Evolutionary conservation across 2,797 vertebrate genomes (phyloP).

Genomic region (Sarcoramphus papa): DNA sequence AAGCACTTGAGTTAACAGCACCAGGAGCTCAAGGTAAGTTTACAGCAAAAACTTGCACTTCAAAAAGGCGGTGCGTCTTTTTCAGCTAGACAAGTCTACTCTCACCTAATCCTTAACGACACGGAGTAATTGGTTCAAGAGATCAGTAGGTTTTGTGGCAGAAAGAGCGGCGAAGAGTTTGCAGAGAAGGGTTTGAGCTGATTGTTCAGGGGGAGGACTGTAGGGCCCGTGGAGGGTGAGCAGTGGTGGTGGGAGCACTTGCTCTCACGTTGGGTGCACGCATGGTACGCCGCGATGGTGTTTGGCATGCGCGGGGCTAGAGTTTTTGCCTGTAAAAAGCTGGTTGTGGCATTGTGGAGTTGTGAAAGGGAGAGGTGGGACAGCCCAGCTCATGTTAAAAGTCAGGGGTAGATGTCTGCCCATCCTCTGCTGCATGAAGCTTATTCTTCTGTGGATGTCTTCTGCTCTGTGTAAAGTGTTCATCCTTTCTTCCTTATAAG

Average conservation of each 20-base stretch:
- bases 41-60: neutral
- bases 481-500: neutral
- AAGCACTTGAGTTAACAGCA: neutral
- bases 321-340: neutral
- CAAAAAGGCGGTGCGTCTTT: neutral
- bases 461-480: neutral
- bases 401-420: neutral
- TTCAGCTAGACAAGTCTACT: neutral
- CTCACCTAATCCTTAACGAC: neutral
- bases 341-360: neutral
- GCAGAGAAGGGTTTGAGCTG: neutral
- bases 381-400: neutral
- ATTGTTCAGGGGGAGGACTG: neutral
- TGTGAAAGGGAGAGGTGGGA: neutral
- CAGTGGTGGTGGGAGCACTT: neutral
- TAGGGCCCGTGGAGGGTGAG: neutral
- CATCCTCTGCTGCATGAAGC: neutral
- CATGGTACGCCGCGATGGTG: rapidly evolving
- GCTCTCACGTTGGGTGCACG: neutral
- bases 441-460: neutral
- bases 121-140: neutral
- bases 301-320: neutral
- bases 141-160: neutral
- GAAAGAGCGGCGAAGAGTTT: neutral
- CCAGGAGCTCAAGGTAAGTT: neutral